phyloP scores from a whole-genome alignment of 1,140 invertebrate species.

The Varroa destructor region DNA sequence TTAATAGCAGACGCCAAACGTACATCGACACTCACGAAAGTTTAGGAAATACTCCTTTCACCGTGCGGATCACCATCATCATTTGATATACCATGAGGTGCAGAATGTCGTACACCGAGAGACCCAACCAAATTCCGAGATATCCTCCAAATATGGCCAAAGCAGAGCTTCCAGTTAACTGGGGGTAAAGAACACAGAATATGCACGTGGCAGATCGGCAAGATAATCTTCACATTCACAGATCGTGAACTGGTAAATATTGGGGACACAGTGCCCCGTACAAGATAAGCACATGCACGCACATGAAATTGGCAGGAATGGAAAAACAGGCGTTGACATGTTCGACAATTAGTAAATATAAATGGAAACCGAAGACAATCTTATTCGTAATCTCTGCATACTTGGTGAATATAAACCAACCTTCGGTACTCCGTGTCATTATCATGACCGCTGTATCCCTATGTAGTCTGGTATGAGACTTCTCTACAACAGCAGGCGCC shows the following conservation, averaged over 20 bases:
- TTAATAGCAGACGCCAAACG: no score
- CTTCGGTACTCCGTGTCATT: not conserved
- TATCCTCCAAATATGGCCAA: slow-evolving; percentile 26
- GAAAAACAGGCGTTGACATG: no score
- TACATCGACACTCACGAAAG: not conserved
- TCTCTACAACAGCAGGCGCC: not conserved
- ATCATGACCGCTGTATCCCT: slow-evolving; percentile 24
- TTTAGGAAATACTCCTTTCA: not conserved
- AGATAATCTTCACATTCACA: slow-evolving; percentile 24
- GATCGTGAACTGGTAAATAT: not conserved
- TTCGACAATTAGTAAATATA: no score
- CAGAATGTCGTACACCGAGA: slow-evolving; percentile 9
- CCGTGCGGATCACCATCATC: not conserved
- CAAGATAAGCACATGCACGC: no score
- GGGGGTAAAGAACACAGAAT: not conserved
- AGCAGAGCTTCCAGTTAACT: not conserved
- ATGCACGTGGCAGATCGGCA: not conserved
- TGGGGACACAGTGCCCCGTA: no score
- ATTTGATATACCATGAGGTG: not conserved
- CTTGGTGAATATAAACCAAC: no score
- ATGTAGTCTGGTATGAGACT: slow-evolving; percentile 6
- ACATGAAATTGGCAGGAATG: no score
- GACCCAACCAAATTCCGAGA: slow-evolving; percentile 24
- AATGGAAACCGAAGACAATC: no score
- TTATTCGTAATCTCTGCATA: no score